Base-by-base conservation (phyloP, 2,113 vertebrate genomes). In the Nycticryphes semicollaris region DNA sequence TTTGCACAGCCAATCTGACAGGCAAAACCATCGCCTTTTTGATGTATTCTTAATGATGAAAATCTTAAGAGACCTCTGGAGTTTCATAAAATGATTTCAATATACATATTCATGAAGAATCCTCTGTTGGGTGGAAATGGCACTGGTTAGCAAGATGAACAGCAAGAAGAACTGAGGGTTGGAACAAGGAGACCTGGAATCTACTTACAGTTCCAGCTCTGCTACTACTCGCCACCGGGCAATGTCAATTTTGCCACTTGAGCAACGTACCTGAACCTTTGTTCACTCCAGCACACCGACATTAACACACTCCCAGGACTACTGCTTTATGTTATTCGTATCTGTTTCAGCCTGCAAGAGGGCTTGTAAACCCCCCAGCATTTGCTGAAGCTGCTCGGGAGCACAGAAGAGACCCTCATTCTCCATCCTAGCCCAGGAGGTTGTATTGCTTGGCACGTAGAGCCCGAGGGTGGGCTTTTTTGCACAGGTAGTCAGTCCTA, bases 1-100 rank as follows among this genome's bases (percentile, higher is more conserved):
- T 95, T 90, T 93, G 72, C 93, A 89, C 48, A 81, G 83, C 51
- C 64, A 78, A 60, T 81, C 27, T 92, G 69, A 88, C 86, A 94
- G 77, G 89, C 72, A 96, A 94, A 90, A 48, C 47, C 73, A 75
- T 48, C 60, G 88, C 75, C 53, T 69, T 92, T 88, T 67, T 80
- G 72, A 92, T 90, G 85, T 60, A 92, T 74, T 84, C 80, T 93
- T 86, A 77, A 93, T 69, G 39, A 92, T 13, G 33, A 83, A 81
- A 96, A 68, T 39, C 62, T 57, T 68, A 53, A 57, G 81, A 89
- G 73, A 89, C 37, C 48, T 82, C 73, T 72, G 39, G 37, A 84
- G 53, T 91, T 94, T 84, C 84, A 63, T 3, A 35, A 35, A 90
- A 35, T 27, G 28, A 62, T 78, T 87, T 94, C 64, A 81, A 28